Base-by-base conservation (phyloP, 2,113 vertebrate species). In the Lepisosteus osseus region DNA sequence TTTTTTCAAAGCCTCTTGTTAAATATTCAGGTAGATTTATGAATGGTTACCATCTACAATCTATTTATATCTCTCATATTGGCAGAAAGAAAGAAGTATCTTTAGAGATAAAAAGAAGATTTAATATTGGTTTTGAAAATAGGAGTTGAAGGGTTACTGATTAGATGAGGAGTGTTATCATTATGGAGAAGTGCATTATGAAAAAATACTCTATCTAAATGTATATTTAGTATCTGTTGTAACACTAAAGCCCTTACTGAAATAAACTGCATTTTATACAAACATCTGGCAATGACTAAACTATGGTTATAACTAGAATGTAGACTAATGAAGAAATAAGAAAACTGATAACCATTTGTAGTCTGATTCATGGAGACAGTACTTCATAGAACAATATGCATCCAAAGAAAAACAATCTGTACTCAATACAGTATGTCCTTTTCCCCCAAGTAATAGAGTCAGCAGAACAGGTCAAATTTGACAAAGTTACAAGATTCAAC, bases 1-100 rank as follows among this genome's bases (percentile, higher is more conserved):
- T 77, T 70, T 77, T 70, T 63, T 65, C 85, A 86, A 86, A 90
- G 84, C 88, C 81, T 83, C 84, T 90, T 80, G 84, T 92, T 86
- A 91, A 90, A 92, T 91, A 92, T 91, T 90, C 88, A 92, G 87
- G 75, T 78, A 83, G 88, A 92, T 89, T 91, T 90, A 92, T 90
- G 88, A 88, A 88, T 84, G 86, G 87, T 85, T 87, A 89, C 79
- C 75, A 65, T 73, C 76, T 79, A 80, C 73, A 82, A 87, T 84
- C 86, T 91, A 90, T 91, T 89, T 90, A 86, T 91, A 90, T 83
- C 88, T 79, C 72, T 78, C 71, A 81, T 86, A 86, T 86, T 89
- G 90, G 87, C 85, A 89, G 78, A 82, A 84, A 86, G 47, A 51
- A 51, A 51, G 9, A 85, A 85, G 78, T 85, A 74, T 77, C 77